A percentile compares a stretch with the other conserved stretches of the same genome.
Evolutionary conservation across 1,140 invertebrate genomes (phyloP).

Genomic region (Littorina saxatilis): DNA sequence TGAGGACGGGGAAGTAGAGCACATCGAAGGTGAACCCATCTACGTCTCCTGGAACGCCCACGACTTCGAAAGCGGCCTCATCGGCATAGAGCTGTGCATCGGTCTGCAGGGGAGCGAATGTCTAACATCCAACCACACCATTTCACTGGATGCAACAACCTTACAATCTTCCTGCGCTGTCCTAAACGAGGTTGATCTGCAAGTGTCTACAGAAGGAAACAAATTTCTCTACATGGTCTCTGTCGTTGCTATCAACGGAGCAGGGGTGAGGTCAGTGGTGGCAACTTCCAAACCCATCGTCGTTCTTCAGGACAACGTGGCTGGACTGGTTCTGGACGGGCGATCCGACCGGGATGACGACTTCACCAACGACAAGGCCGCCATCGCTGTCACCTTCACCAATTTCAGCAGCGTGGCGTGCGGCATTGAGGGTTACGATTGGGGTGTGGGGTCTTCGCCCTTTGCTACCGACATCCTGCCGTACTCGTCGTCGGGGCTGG

Average conservation of each 20-base stretch:
- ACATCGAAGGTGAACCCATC: constrained; percentile 43
- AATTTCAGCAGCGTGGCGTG: constrained; percentile 56
- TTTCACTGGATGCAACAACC: neutral
- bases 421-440: constrained; percentile 51
- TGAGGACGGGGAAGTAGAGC: constrained; percentile 46
- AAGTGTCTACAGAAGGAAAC: neutral
- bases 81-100: constrained; percentile 40
- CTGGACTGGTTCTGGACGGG: constrained; percentile 54
- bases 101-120: constrained; percentile 9
- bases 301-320: constrained; percentile 48
- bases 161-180: neutral
- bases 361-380: constrained; percentile 48
- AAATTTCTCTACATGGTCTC: constrained; percentile 7
- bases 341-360: constrained; percentile 43
- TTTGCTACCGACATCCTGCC: constrained; percentile 48
- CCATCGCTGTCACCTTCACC: constrained; percentile 47
- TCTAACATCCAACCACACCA: neutral
- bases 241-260: constrained; percentile 49
- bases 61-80: constrained; percentile 50
- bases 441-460: constrained; percentile 54
- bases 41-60: constrained; percentile 45
- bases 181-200: neutral
- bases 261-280: constrained; percentile 35
- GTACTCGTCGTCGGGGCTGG: constrained; percentile 51
- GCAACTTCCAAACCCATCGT: constrained; percentile 42